Conservation (phyloP, 37 sponge, comb jelly and placozoan species). For the Halichondria panicea region DNA sequence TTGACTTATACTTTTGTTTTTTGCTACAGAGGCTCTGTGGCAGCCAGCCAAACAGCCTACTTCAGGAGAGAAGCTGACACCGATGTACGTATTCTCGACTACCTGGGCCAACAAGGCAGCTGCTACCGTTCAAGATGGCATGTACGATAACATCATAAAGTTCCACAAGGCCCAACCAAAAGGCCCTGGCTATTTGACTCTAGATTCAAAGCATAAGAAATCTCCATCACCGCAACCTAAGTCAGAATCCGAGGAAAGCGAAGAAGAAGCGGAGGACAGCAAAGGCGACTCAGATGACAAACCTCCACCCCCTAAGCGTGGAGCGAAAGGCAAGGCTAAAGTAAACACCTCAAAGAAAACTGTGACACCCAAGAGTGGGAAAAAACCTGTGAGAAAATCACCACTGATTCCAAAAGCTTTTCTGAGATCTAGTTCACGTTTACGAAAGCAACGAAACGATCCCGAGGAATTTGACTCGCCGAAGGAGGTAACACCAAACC, state of each 20-base stretch:
- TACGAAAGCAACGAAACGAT: not conserved
- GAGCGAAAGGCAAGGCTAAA: no score
- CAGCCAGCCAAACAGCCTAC: slow-evolving; percentile 42
- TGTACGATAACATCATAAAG: slow-evolving; percentile 51
- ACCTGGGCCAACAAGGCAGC: slow-evolving; percentile 80
- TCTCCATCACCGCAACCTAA: no score
- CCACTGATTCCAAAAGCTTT: not conserved
- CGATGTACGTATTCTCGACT: slow-evolving; percentile 75
- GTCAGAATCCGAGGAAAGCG: not conserved
- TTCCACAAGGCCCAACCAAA: slow-evolving; percentile 65
- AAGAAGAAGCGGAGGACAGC: not conserved
- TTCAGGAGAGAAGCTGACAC: slow-evolving; percentile 13
- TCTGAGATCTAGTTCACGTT: slow-evolving; percentile 5
- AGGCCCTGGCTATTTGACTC: slow-evolving; percentile 48
- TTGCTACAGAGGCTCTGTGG: slow-evolving; percentile 58
- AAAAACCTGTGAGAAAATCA: not conserved
- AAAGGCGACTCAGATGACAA: not conserved
- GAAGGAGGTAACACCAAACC: not conserved
- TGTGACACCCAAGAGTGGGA: not conserved
- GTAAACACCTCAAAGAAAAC: no score
- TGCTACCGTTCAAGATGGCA: slow-evolving; percentile 47
- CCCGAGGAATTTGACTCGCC: not conserved
- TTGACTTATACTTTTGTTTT: not conserved
- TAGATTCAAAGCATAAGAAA: not conserved
- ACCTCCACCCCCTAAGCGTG: no score